Conservation (phyloP, 2,888 invertebrate species). For the Zygothrica quintamaculata region DNA sequence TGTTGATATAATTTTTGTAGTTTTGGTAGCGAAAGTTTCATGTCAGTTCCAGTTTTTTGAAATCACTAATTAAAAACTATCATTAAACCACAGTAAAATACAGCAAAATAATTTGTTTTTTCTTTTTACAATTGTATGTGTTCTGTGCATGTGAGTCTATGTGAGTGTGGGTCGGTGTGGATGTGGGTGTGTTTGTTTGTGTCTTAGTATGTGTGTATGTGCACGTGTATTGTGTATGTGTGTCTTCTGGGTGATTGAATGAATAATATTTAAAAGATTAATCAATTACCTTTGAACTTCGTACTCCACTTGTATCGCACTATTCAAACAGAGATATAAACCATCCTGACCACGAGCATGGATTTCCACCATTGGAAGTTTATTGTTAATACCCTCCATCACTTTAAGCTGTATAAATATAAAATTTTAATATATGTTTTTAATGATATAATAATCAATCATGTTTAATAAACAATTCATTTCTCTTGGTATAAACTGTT, state of each 20-base stretch:
- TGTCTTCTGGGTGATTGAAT: slow-evolving; percentile 20
- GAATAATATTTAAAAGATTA: background rate
- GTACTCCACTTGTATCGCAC: slow-evolving; percentile 88
- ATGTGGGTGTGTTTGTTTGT: slow-evolving; percentile 17
- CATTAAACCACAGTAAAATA: slow-evolving; percentile 55
- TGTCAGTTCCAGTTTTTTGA: slow-evolving; percentile 70
- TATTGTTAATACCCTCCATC: slow-evolving; percentile 83
- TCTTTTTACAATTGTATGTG: slow-evolving; percentile 6
- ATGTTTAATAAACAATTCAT: no score
- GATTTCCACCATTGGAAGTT: slow-evolving; percentile 87
- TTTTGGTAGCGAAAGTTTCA: slow-evolving; percentile 67
- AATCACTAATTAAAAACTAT: slow-evolving; percentile 72
- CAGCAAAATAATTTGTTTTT: slow-evolving; percentile 29
- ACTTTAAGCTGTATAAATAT: slow-evolving; percentile 74
- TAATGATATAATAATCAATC: no score
- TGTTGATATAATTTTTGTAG: slow-evolving; percentile 52
- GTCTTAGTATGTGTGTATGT: slow-evolving; percentile 13
- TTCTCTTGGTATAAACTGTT: no score
- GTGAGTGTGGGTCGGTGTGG: slow-evolving; percentile 1
- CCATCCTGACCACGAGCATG: slow-evolving; percentile 88
- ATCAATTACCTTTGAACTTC: slow-evolving; percentile 85
- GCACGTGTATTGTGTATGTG: slow-evolving; percentile 7
- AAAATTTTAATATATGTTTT: background rate
- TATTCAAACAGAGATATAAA: slow-evolving; percentile 88
- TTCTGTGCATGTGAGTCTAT: slow-evolving; percentile 2